phyloP scores from a whole-genome alignment of 2,113 vertebrate species.

The Mobula birostris region DNA sequence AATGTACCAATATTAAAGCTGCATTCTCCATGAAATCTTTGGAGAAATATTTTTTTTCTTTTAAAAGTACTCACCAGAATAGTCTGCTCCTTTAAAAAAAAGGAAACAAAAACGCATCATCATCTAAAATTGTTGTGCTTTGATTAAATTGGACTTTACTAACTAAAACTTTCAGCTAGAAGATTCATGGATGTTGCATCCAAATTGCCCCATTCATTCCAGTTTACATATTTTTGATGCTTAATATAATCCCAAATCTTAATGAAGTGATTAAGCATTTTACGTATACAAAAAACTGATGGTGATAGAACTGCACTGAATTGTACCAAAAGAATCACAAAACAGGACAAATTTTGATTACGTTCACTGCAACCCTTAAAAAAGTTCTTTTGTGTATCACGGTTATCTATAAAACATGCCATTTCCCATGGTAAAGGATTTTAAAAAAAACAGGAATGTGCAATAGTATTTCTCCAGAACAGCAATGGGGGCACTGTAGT shows the following conservation, averaged over 20 bases:
- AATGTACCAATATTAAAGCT: conserved; percentile 37
- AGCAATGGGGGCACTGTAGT: not conserved
- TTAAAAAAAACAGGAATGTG: not conserved
- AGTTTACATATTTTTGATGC: conserved; percentile 31
- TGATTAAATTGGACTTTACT: conserved; percentile 27
- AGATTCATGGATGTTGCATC: conserved; percentile 16
- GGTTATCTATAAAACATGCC: not conserved
- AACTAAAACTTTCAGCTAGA: not conserved
- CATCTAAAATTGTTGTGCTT: conserved; percentile 30
- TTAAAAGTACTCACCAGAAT: conserved; percentile 28
- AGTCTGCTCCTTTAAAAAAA: conserved; percentile 38
- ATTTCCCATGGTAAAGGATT: not conserved
- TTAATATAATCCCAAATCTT: not conserved
- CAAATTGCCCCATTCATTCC: not conserved
- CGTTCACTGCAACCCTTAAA: not conserved
- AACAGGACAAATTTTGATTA: not conserved
- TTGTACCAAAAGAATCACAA: not conserved
- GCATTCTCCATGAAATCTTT: conserved; percentile 32
- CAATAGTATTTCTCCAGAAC: not conserved
- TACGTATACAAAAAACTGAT: conserved; percentile 21
- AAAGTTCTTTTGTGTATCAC: not conserved
- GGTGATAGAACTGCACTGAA: conserved; percentile 31
- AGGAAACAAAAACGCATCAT: conserved; percentile 34
- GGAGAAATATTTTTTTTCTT: conserved; percentile 16
- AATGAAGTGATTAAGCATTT: conserved; percentile 29